Conservation (phyloP, 2,888 invertebrate genomes). For the Willowsia nigromaculata region DNA sequence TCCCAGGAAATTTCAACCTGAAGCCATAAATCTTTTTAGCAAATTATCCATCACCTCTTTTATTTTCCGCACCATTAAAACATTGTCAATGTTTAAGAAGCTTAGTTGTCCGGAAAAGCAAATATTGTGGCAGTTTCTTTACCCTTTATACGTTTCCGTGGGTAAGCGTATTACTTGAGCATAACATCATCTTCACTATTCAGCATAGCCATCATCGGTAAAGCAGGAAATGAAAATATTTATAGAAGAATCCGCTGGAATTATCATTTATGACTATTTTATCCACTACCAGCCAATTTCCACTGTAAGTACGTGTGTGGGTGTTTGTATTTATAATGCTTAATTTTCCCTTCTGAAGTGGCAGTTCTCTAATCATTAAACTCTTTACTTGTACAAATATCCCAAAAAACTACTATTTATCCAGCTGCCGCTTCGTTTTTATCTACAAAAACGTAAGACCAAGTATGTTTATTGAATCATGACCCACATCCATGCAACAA, state of each 20-base stretch:
- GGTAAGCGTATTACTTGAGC: neutral
- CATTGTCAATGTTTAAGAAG: neutral
- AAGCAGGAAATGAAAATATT: neutral
- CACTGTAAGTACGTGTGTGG: too few species aligned
- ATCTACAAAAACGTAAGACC: neutral
- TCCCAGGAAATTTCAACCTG: neutral
- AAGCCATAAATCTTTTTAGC: slow-evolving; percentile 49
- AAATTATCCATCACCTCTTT: slow-evolving; percentile 59
- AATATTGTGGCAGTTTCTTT: neutral
- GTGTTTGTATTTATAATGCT: neutral
- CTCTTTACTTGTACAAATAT: neutral
- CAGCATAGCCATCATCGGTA: neutral
- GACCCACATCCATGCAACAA: slow-evolving; percentile 26
- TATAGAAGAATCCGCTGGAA: neutral
- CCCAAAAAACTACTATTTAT: neutral
- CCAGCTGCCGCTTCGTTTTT: neutral
- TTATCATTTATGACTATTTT: too few species aligned
- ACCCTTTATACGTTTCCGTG: neutral
- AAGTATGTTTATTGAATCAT: slow-evolving; percentile 13
- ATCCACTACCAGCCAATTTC: too few species aligned
- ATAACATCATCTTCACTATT: neutral
- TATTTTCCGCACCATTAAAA: neutral
- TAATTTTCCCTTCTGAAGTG: neutral
- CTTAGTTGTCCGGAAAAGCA: neutral
- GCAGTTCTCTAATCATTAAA: neutral